Conservation (phyloP, 1,140 invertebrate species). For the Sitobion miscanthi region DNA sequence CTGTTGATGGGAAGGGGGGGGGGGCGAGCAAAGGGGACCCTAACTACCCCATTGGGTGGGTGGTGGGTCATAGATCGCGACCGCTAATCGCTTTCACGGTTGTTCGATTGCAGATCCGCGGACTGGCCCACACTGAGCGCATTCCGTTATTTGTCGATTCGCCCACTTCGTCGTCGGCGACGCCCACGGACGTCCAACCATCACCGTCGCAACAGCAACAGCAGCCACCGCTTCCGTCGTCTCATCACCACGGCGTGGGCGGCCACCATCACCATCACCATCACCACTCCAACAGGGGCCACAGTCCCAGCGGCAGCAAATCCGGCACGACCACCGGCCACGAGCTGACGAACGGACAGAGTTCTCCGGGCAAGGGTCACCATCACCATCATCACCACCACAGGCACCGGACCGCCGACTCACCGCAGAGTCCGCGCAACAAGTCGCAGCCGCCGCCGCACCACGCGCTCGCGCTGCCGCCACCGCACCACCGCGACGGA, state of each 20-base stretch:
- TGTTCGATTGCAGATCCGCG: constrained; percentile 67
- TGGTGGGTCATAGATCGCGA: not conserved
- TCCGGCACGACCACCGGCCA: not conserved
- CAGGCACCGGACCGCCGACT: constrained; percentile 63
- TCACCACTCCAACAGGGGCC: constrained; percentile 8
- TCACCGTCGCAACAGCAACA: constrained; percentile 63
- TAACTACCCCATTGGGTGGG: not conserved
- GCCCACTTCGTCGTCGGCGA: constrained; percentile 41
- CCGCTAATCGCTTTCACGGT: not conserved
- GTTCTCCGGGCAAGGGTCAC: constrained; percentile 29
- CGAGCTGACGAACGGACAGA: constrained; percentile 46
- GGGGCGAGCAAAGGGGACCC: no score
- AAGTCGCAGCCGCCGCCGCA: constrained; percentile 58
- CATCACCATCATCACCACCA: constrained; percentile 57
- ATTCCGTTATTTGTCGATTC: constrained; percentile 59
- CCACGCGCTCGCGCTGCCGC: constrained; percentile 54
- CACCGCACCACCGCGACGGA: constrained; percentile 59
- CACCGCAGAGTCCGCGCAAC: constrained; percentile 67
- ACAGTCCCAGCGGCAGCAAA: constrained; percentile 11
- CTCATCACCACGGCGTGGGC: constrained; percentile 50
- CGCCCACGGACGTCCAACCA: constrained; percentile 36
- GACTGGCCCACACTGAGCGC: constrained; percentile 75
- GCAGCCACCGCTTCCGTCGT: constrained; percentile 72
- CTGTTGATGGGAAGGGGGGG: no score
- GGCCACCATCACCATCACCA: constrained; percentile 32